Base-by-base conservation (phyloP, 1,140 invertebrate genomes). In the Drosophila chauvacae region DNA sequence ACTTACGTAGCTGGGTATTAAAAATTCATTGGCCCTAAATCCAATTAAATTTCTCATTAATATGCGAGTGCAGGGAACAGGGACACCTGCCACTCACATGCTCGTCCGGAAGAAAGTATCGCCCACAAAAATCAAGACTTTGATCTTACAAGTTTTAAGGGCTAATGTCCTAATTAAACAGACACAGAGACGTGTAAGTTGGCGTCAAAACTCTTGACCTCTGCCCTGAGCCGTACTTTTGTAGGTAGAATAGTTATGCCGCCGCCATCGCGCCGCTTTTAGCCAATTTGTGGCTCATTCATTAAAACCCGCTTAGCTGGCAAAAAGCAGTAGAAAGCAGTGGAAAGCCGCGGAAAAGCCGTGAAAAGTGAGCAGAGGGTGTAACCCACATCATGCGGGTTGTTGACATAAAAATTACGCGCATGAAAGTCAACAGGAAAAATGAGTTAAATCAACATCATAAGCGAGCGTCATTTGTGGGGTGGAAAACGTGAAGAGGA, bases 1-100 rank as follows among this genome's bases (percentile, higher is more conserved):
- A 88, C 75, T 77, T 88, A 59, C 72, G 39, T 64, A 55, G 47
- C 42, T 55, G 53, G 42, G 45, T 74, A 88, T 88, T 90, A 88
- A 85, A 88, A 88, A 85, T 88, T 88, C 63, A 88, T 88, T 79
- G 71, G 81, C 70, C 73, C 59, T 50, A 85, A 88, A 90, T 81
- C 85, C 85, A 88, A 88, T 88, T 88, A 88, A 85, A 88, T 90
- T 88, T 79, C 85, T 63, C 80, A 88, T 88, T 88, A 90, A 73
- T 85, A 81, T 88, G 74, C 81, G 58, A 83, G 68, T 73, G 26
- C 47, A 26, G 78, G 58, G 65, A 50, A 55, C 57, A 55, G 42
- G 41, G 35, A 59, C 74, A 56, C 41, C 62, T 70, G 66, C 33
- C 23, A 2, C 33, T 20, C 39, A 47, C n/a, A 70, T 68, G 39